phyloP scores from a whole-genome alignment of 1,140 invertebrate genomes.

The Drosophila virilis region DNA sequence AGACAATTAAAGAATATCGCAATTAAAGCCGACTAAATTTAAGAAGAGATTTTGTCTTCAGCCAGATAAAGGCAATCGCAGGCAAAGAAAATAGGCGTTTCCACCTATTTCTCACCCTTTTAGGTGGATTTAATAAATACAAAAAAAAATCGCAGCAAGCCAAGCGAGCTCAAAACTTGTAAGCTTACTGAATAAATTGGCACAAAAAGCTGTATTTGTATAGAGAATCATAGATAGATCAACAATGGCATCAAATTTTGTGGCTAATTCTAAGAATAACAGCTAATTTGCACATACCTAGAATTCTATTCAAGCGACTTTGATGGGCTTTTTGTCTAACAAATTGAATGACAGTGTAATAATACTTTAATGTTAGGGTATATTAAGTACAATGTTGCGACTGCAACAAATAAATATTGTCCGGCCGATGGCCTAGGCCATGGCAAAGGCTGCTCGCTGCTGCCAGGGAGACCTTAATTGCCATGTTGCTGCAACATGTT shows the following conservation, averaged over 20 bases:
- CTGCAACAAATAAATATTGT: slow-evolving; percentile 70
- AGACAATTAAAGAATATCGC: too few species aligned
- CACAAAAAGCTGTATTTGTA: background rate
- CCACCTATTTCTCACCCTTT: too few species aligned
- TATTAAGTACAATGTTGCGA: slow-evolving; percentile 64
- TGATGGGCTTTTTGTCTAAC: background rate
- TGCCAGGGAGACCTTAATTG: slow-evolving; percentile 59
- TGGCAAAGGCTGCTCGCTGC: background rate
- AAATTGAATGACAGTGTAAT: slow-evolving; percentile 26
- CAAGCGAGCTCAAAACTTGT: background rate
- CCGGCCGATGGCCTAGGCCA: slow-evolving; percentile 12
- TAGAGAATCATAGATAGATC: background rate
- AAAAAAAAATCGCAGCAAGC: background rate
- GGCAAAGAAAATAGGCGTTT: too few species aligned
- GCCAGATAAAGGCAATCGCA: too few species aligned
- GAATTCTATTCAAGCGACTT: slow-evolving; percentile 10
- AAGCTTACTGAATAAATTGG: background rate
- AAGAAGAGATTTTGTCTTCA: too few species aligned
- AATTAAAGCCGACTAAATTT: too few species aligned
- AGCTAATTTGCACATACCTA: background rate
- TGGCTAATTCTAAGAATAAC: background rate
- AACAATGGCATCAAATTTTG: background rate
- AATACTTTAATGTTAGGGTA: slow-evolving; percentile 38
- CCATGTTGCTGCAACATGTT: slow-evolving; percentile 80
- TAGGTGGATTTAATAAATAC: too few species aligned